phyloP scores from a whole-genome alignment of 2,888 invertebrate species.

The Trypoxylon attenuatum region DNA sequence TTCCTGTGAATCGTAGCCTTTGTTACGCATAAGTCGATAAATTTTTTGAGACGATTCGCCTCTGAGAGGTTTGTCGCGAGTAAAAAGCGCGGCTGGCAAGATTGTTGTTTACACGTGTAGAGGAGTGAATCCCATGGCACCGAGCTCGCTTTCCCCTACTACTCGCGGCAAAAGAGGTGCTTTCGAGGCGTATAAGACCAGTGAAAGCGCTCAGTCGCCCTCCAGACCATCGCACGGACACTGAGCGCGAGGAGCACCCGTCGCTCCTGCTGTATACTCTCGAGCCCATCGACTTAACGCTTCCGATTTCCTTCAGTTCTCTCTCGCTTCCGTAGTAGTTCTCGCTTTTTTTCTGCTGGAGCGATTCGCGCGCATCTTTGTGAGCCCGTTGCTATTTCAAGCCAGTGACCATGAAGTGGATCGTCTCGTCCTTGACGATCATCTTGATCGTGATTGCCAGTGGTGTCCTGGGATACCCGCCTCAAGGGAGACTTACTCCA shows the following conservation, averaged over 20 bases:
- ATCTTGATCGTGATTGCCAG: constrained; percentile 56
- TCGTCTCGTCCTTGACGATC: constrained; percentile 31
- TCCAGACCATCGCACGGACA: constrained; percentile 72
- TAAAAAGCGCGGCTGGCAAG: too few relatives aligned
- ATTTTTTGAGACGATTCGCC: too few relatives aligned
- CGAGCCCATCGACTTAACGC: background rate
- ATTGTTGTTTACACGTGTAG: too few relatives aligned
- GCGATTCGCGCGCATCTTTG: background rate
- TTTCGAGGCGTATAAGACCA: constrained; percentile 73
- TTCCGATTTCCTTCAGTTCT: too few relatives aligned
- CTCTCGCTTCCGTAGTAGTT: too few relatives aligned
- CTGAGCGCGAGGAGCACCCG: constrained; percentile 67
- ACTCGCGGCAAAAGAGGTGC: constrained; percentile 63
- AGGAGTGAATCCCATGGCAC: too few relatives aligned
- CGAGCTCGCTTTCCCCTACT: too few relatives aligned
- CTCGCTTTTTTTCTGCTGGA: background rate
- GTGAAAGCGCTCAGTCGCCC: constrained; percentile 72
- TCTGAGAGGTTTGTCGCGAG: too few relatives aligned
- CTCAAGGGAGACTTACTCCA: constrained; percentile 67
- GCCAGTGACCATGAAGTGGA: constrained; percentile 59
- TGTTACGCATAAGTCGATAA: too few relatives aligned
- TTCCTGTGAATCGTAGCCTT: too few relatives aligned
- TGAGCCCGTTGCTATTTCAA: too few relatives aligned
- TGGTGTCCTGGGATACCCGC: constrained; percentile 67
- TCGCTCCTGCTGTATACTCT: constrained; percentile 16